Evolutionary conservation across 37 sponge, comb jelly and placozoan genomes (phyloP).

Genomic region (Spongilla lacustris): DNA sequence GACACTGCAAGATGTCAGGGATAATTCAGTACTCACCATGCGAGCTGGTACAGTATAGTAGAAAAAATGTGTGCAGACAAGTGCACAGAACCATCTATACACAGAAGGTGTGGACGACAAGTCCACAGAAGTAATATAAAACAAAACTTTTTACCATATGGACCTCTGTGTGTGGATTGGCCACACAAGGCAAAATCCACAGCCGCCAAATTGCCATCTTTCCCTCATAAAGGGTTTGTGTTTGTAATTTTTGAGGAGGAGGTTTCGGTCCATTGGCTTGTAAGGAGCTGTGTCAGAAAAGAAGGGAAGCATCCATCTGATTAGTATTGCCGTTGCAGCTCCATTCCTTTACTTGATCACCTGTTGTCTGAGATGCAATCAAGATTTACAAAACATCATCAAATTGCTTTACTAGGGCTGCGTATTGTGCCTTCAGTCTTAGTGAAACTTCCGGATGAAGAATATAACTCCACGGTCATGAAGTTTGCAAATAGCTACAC

Average conservation of each 20-base stretch:
- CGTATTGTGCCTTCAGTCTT: slow-evolving; percentile 17
- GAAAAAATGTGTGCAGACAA: slow-evolving; percentile 13
- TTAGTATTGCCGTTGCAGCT: slow-evolving; percentile 2
- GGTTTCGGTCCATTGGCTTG: too few relatives aligned
- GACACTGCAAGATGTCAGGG: too few relatives aligned
- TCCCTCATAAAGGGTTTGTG: too few relatives aligned
- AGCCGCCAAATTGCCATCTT: too few relatives aligned
- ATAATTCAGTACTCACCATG: slow-evolving; percentile 12
- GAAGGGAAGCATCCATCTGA: too few relatives aligned
- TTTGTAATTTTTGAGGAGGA: too few relatives aligned
- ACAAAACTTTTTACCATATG: too few relatives aligned
- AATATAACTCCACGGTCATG: neutral
- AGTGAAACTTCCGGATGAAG: neutral
- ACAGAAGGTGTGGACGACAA: slow-evolving; percentile 52
- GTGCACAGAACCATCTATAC: slow-evolving; percentile 29
- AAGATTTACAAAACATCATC: slow-evolving; percentile 37
- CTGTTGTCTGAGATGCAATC: slow-evolving; percentile 19
- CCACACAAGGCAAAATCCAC: too few relatives aligned
- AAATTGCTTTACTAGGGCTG: slow-evolving; percentile 44
- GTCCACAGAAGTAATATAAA: slow-evolving; percentile 19
- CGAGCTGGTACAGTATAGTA: slow-evolving; percentile 15
- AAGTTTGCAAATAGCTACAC: slow-evolving; percentile 12
- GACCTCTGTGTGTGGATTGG: too few relatives aligned
- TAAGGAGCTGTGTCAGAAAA: too few relatives aligned
- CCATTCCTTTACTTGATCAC: slow-evolving; percentile 40